Base-by-base conservation (phyloP, 30 jellyfish, hydroid and myxozoan species). In the Pseudorhiza aurosa region DNA sequence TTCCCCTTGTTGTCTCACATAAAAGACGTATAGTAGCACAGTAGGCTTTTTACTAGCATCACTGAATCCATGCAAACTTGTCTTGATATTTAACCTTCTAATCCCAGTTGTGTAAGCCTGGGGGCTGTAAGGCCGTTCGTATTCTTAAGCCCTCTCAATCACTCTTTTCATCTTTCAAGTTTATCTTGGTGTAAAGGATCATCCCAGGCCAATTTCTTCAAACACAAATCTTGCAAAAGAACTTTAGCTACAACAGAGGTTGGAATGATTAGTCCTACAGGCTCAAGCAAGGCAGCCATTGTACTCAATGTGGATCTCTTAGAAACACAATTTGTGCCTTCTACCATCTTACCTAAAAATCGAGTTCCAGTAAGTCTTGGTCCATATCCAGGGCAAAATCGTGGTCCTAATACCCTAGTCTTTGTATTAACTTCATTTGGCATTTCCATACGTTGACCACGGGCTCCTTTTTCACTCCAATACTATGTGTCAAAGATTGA, bases 1-100 rank as follows among this genome's bases (percentile, higher is more conserved):
- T 58, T 26, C 46, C 74, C 28, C 27, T 42, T 31, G 74, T 58
- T 27, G 74, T 58, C 46, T 58, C 74, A 58, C 74, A 58, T 42
- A 58, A 36, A 7, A 58, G 74, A 31, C 27, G 43, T 68, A 68
- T 32, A 31, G 79, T 28, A 28, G 70, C 56, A 63, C 55, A 22
- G 33, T 63, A 63, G 30, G 77, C 77, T 25, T 32, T 30, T 63
- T 63, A 31, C 77, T 63, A 18, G 82, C 82, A 40, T 68, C 82
- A 40, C 65, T 68, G 43, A 68, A 68, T 44, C 82, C 65, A 35
- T 40, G 82, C 31, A 68, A 29, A 46, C 63, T 49, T 49, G 63
- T 49, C 63, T 49, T 49, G 22, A 49, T 25, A 58, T 58, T 31
- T 58, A 42, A 25, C 74, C 74, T 31, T 58, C 46, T 31, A 58